Evolutionary conservation across 2,113 vertebrate genomes (phyloP).

Genomic region (Scolopax mira): DNA sequence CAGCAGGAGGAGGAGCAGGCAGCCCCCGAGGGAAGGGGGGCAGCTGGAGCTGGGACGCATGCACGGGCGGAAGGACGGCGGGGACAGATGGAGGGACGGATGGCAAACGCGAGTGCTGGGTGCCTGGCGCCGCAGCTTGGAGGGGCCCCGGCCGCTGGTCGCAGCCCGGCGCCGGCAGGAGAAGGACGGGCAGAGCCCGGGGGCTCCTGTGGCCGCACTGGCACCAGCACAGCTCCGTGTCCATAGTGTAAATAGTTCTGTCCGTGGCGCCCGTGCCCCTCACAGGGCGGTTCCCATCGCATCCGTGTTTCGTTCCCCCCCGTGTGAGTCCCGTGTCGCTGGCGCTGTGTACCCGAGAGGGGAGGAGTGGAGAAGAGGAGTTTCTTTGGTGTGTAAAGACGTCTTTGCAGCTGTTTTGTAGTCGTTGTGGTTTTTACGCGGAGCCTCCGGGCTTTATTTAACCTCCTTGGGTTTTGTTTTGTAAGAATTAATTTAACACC

Average conservation of each 20-base stretch:
- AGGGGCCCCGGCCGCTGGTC: background rate
- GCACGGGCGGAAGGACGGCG: background rate
- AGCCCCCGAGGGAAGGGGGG: background rate
- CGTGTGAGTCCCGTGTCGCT: background rate
- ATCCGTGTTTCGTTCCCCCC: constrained; percentile 6
- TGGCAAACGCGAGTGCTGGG: background rate
- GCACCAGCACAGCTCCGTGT: background rate
- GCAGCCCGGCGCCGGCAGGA: background rate
- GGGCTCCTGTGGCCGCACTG: background rate
- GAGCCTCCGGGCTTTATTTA: constrained; percentile 43
- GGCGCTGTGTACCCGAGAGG: background rate
- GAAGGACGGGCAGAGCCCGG: constrained; percentile 12
- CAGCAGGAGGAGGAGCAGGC: background rate
- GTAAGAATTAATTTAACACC: constrained; percentile 72
- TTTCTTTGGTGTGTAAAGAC: background rate
- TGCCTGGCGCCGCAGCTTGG: background rate
- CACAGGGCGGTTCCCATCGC: background rate
- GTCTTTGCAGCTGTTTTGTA: constrained; percentile 54
- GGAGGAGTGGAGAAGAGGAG: background rate
- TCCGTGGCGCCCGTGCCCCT: background rate
- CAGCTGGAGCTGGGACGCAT: background rate
- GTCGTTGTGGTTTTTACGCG: background rate
- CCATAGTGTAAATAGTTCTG: constrained; percentile 53
- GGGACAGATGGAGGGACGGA: background rate
- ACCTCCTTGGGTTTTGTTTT: constrained; percentile 59